Base-by-base conservation (phyloP, 2,113 vertebrate species). In the Chamaetylas fuelleborni region DNA sequence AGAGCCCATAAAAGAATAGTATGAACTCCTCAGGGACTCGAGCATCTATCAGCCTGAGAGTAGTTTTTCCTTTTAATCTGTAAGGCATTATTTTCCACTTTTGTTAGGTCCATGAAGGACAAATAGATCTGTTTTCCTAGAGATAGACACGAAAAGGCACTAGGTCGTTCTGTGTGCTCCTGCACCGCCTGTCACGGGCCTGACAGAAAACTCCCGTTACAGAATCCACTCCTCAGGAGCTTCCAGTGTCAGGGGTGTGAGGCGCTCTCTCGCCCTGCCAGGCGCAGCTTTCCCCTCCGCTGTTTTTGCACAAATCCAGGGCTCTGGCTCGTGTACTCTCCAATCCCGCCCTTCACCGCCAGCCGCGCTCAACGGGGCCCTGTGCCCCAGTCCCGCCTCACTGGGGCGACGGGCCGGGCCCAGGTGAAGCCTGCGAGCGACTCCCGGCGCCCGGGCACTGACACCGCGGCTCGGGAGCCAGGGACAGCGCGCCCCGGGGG, bases 221-320 rank as follows among this genome's bases (percentile, higher is more conserved):
- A 15, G 25, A 28, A 7, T 0, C 34, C 11, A 42, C 12, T 45
- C 31, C 62, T 24, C 26, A 10, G 45, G 22, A 61, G 34, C 15
- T 14, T 0, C 19, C 6, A 1, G 16, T 2, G 4, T 4, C 6
- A 1, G 1, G 14, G 45, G 1, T 8, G 14, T 0, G 19, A 29
- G 6, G 8, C 0, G 28, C 13, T 14, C 54, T 5, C 58, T 5
- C 14, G 45, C 13, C 22, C 42, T 4, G 22, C 14, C 60, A 11
- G 33, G 2, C 0, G 10, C 51, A 11, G 28, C 2, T 1, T 29
- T 20, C 42, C 50, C 10, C 33, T 10, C 9, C 4, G n/a, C 54
- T 7, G 17, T 8, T 38, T 18, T 12, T 5, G n/a, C 6, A 23
- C 38, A 20, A 2, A 7, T 2, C 20, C 5, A 1, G 5, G 6